These are phyloP conservation scores for Cyclina sinensis DNA, from an alignment of 1,140 invertebrate species.

Conservation along the genomic window DNA sequence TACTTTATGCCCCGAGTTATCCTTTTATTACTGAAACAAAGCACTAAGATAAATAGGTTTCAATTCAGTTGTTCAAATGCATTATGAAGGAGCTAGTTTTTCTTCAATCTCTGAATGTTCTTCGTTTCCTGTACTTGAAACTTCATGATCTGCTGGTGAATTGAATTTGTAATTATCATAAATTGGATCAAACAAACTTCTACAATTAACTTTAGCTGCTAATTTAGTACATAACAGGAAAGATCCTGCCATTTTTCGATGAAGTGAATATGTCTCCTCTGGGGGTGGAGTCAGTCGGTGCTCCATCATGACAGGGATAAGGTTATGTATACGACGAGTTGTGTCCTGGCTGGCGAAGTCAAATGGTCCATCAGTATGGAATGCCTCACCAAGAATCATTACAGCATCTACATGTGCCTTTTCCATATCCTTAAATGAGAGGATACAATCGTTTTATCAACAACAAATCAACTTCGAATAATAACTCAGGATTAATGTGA, in stretches of 20 bases:
- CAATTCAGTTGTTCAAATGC: too few relatives aligned
- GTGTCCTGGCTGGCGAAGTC: slow-evolving; percentile 96
- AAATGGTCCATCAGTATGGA: slow-evolving; percentile 92
- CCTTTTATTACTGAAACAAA: too few relatives aligned
- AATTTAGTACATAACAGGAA: slow-evolving; percentile 98
- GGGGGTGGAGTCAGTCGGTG: slow-evolving; percentile 98
- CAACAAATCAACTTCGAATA: too few relatives aligned
- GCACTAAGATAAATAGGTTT: too few relatives aligned
- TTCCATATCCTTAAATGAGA: slow-evolving; percentile 93
- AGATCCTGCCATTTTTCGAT: slow-evolving; percentile 98
- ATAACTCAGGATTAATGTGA: too few relatives aligned
- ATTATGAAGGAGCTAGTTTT: slow-evolving; percentile 25
- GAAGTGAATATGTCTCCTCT: slow-evolving; percentile 99
- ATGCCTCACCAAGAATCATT: slow-evolving; percentile 98
- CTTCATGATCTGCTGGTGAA: not conserved
- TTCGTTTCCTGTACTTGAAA: not conserved
- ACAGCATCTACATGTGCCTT: slow-evolving; percentile 97
- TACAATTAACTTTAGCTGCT: slow-evolving; percentile 94
- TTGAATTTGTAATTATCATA: slow-evolving; percentile 80
- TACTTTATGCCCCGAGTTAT: too few relatives aligned
- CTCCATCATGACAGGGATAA: slow-evolving; percentile 98
- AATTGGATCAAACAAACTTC: slow-evolving; percentile 92
- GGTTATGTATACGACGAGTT: slow-evolving; percentile 91
- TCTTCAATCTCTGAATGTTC: not conserved
- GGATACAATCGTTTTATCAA: too few relatives aligned